Base-by-base conservation (phyloP, 1,140 invertebrate species). In the Camponotus floridanus region DNA sequence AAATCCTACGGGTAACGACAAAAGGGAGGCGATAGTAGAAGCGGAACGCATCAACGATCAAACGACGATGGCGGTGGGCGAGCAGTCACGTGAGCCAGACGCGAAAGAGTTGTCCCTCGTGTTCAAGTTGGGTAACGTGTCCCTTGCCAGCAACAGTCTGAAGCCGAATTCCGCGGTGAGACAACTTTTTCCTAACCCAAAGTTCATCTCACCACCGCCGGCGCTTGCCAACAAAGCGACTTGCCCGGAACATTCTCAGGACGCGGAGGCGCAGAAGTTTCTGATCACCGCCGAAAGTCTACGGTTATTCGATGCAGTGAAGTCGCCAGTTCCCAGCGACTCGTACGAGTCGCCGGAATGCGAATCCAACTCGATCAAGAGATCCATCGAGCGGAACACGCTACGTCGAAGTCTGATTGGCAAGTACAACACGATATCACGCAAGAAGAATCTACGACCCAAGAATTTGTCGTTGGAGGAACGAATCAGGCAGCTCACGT, bases 401-500 rank as follows among this genome's bases (percentile, higher is more conserved):
- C 92, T 98, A 15, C 92, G 97, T 3, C 94, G 97, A 31, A 97
- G 96, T 13, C 92, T 97, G 80, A 96, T 98, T 89, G 92, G 93
- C 36, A 96, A 97, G 93, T 96, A 96, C 94, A 92, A 96, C 89
- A 91, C 94, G 15, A 67, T 51, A 9, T 70, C 92, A 2, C 92
- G 93, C 8, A 95, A 95, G 84, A 94, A 95, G 84, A 94, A 93
- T 55, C 70, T 95, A 73, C 91, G 95, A 85, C 94, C 95, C 88
- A 93, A 95, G 86, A 92, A 95, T 76, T 84, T 94, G 0, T 97
- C 97, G 0, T 92, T 98, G 18, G 97, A 97, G 36, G 98, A 98
- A 88, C 95, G 97, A 65, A 98, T 98, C 79, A 96, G 97, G 61
- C 96, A 97, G 88, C 94, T 98, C 21, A 98, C 97, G 0, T 98